Evolutionary conservation across 2,888 invertebrate genomes (phyloP), one percentile per base, ranked within the genome.

Genomic region (Lathronympha strigana): DNA sequence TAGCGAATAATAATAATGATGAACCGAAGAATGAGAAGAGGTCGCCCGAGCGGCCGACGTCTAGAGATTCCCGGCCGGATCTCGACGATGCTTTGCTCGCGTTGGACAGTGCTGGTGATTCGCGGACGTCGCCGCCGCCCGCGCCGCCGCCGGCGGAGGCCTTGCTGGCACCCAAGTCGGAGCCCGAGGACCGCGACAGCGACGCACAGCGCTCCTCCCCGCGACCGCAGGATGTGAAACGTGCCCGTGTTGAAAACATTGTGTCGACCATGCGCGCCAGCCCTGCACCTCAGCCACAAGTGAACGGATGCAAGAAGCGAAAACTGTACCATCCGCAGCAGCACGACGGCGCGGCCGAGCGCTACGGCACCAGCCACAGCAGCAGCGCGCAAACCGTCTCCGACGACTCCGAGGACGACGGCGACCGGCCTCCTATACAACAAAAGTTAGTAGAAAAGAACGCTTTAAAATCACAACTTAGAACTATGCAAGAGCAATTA

Each of bases 291-390:
- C 93, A 94, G 74, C 93, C 94, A 0, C 95, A 95, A 84, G 96
- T 97, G 73, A 98, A 98, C 88, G 98, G 98, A 54, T 98, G 98
- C 89, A 98, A 98, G 87, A 99, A 99, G 88, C 94, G 98, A 53
- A 99, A 99, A 88, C 93, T 98, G 31, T 98, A 98, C 83, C 98
- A 98, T 80, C 98, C 98, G 11, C 98, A 98, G 86, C 98, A 98
- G 81, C 97, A 98, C 86, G 96, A 96, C 80, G 93, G 93, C 63
- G 94, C 94, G 28, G 94, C 93, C 73, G 94, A 94, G 73, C 88
- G 94, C n/a, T 91, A 90, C 73, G 88, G 88, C 40, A 83, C 84
- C 72, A 88, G 93, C 88, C 81, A 93, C 87, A 71, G 85, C 71
- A 87, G 89, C 78, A 88, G 88, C 71, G 88, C 84, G 23, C 89